Evolutionary conservation across 2,797 vertebrate genomes (phyloP).

Genomic region (Mormyrops boulengeri): DNA sequence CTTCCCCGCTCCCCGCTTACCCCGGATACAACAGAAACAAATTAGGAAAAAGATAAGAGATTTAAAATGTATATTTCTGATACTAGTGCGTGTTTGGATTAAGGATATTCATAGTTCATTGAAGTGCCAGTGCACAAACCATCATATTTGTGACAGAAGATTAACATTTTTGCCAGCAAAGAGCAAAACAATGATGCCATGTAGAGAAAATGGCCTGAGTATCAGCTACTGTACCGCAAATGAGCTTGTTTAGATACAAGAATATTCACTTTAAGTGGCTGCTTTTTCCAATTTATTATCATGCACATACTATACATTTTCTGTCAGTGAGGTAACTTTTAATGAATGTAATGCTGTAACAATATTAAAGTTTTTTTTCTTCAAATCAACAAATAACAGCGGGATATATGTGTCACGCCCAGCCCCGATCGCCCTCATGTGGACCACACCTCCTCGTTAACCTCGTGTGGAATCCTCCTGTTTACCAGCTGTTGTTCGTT

Average conservation of each 20-base stretch:
- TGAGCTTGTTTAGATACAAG: not conserved
- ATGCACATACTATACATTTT: not conserved
- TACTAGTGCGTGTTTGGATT: not conserved
- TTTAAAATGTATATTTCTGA: not conserved
- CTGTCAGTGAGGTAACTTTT: not conserved
- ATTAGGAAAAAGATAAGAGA: not conserved
- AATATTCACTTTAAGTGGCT: not conserved
- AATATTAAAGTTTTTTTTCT: not conserved
- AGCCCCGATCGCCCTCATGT: no score
- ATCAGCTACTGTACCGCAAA: not conserved
- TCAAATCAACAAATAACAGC: not conserved
- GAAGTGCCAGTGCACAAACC: not conserved
- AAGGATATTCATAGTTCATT: not conserved
- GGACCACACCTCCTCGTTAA: no score
- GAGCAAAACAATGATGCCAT: not conserved
- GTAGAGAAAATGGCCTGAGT: not conserved
- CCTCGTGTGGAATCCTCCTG: no score
- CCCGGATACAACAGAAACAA: not conserved
- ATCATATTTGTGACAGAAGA: not conserved
- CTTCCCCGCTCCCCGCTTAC: no score
- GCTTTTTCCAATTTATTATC: not conserved
- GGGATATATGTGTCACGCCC: no score
- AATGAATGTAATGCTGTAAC: not conserved
- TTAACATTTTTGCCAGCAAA: not conserved
- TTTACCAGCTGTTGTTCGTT: no score